These are phyloP conservation scores for Drosophila pachea DNA, from an alignment of 1,140 invertebrate genomes.

Conservation along the genomic window DNA sequence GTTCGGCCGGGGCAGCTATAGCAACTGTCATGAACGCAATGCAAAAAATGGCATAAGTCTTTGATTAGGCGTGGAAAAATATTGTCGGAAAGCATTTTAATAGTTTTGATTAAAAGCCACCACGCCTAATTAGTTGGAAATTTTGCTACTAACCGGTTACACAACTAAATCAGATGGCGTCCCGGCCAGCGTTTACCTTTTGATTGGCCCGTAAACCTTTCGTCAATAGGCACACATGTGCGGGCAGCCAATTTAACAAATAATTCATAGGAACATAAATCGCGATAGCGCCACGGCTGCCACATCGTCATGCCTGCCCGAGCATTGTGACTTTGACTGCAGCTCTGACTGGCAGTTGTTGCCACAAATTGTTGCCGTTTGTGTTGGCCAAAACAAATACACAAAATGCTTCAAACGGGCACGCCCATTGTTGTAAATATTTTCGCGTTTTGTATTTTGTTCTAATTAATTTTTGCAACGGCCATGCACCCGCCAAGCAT, in stretches of 20 bases:
- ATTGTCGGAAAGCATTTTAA: slow-evolving; percentile 77
- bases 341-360: slow-evolving; percentile 44
- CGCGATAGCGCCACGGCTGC: slow-evolving; percentile 67
- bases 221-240: slow-evolving; percentile 58
- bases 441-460: slow-evolving; percentile 70
- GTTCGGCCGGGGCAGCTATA: slow-evolving; percentile 35
- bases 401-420: slow-evolving; percentile 52
- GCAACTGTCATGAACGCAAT: slow-evolving; percentile 67
- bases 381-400: slow-evolving; percentile 68
- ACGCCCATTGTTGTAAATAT: slow-evolving; percentile 75
- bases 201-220: slow-evolving; percentile 55
- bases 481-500: slow-evolving; percentile 47
- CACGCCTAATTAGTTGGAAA: slow-evolving; percentile 76
- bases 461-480: slow-evolving; percentile 70
- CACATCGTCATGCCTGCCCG: slow-evolving; percentile 55
- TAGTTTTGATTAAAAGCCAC: slow-evolving; percentile 77
- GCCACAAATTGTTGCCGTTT: slow-evolving; percentile 73
- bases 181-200: slow-evolving; percentile 1
- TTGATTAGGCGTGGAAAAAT: slow-evolving; percentile 77
- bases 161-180: slow-evolving; percentile 33
- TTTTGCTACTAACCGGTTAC: slow-evolving; percentile 53
- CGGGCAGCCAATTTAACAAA: slow-evolving; percentile 69
- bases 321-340: slow-evolving; percentile 54
- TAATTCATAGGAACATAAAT: slow-evolving; percentile 75
- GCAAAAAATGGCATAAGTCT: slow-evolving; percentile 72